Evolutionary conservation across 2,888 invertebrate species (phyloP), one percentile per base, ranked within the genome.

Genomic region (Ryuthela nishihirai): DNA sequence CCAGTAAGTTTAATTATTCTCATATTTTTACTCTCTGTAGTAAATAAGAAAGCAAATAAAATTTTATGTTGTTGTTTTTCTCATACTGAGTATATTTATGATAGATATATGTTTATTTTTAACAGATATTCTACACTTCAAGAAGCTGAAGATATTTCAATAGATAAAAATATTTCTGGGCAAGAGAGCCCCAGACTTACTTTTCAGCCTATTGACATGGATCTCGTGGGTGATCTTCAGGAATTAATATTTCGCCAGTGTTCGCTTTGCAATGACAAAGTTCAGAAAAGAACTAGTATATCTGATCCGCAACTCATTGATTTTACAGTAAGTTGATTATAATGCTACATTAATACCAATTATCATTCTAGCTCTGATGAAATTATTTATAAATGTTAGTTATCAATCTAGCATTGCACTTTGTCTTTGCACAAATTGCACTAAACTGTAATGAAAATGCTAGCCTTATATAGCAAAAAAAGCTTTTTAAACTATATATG

Each of bases 201-300:
- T 39, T 64, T 62, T 34, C 53, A 65, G 38, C 59, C 62, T n/a
- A 55, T 65, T 24, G 55, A 64, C 47, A 59, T 62, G 35, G 65
- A 66, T 38, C 45, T 66, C n/a, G 64, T 62, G 61, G 54, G 56
- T 3, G 65, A 66, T 39, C 52, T 64, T 2, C 58, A 65, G 23
- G 64, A 64, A 6, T 39, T 62, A 15, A 50, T 65, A 20, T 52
- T 48, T 21, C 49, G 54, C 20, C 46, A 54, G 10, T 58, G 50
- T 20, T 44, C 64, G 34, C 26, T 56, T 2, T 52, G 52, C 25
- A 60, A 39, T 45, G 53, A 54, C 24, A 38, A 43, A 18, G 18
- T 38, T n/a, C 35, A 18, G 17, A 38, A 48, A 23, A 39, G 50
- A 32, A 53, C 52, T 3, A 59, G 58, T 23, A 38, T 47, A 35